These are phyloP conservation scores for Capromys pilorides DNA, from an alignment of 2,797 vertebrate species.

Conservation along the genomic window DNA sequence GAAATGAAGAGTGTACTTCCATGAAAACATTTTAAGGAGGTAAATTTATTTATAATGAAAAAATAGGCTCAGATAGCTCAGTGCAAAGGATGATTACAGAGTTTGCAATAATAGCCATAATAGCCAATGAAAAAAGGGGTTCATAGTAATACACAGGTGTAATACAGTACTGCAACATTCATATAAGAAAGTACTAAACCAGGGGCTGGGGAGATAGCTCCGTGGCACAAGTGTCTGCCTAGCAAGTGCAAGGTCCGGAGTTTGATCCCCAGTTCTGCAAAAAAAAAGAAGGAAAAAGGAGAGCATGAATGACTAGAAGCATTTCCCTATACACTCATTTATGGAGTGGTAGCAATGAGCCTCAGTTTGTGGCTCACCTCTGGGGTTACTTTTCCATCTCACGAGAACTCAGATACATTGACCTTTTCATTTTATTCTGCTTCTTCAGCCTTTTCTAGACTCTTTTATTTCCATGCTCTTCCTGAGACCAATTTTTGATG, in stretches of 20 bases:
- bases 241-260: no score
- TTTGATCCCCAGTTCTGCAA: no score
- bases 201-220: no score
- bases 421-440: slow-evolving; percentile 2
- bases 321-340: background rate
- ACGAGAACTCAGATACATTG: background rate
- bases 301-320: background rate
- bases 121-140: background rate
- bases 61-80: background rate
- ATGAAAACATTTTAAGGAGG: background rate
- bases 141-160: background rate
- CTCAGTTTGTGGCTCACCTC: background rate
- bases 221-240: no score
- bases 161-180: background rate
- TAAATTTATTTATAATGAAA: background rate
- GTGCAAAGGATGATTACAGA: background rate
- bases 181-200: background rate
- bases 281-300: background rate
- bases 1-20: background rate
- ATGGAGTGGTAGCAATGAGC: background rate
- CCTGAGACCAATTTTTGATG: background rate
- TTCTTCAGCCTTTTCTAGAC: background rate
- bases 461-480: background rate
- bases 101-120: background rate
- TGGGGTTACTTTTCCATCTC: background rate